Evolutionary conservation across 2,797 vertebrate species (phyloP).

Genomic region (Chrysocyon brachyurus): DNA sequence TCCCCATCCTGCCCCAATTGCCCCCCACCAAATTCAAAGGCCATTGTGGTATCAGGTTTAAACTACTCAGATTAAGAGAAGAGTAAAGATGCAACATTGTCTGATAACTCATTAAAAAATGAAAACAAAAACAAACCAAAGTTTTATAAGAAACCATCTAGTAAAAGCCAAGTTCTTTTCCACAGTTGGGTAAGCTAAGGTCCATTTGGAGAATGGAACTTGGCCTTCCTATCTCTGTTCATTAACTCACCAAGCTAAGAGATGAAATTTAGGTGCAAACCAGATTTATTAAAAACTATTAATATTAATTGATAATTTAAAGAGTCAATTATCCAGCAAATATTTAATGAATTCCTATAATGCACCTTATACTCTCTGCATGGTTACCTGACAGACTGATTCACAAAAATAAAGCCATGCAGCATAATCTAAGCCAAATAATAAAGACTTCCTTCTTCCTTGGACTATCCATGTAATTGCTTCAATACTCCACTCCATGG

Average conservation of each 20-base stretch:
- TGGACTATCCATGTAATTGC: conserved; percentile 39
- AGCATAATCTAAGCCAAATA: neutral
- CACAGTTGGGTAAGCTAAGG: neutral
- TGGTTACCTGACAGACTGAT: conserved; percentile 10
- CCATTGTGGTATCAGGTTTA: neutral
- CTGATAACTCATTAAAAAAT: neutral
- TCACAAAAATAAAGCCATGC: conserved; percentile 52
- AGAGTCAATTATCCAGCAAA: conserved; percentile 58
- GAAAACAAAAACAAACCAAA: neutral
- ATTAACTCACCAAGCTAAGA: neutral
- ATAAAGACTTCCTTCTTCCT: neutral
- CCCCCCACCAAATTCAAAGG: neutral
- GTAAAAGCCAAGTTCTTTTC: neutral
- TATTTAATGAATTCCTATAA: conserved; percentile 64
- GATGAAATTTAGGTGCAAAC: conserved; percentile 14
- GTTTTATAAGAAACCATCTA: neutral
- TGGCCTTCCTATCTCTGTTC: neutral
- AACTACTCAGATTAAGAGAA: neutral
- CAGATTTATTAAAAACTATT: conserved; percentile 52
- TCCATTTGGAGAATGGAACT: neutral
- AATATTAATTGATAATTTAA: conserved; percentile 71
- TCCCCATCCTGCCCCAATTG: rapidly evolving
- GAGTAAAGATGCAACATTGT: neutral
- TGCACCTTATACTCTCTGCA: neutral
- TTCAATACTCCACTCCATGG: neutral